Evolutionary conservation across 1,140 invertebrate species (phyloP).

Genomic region (Hyphantria cunea): DNA sequence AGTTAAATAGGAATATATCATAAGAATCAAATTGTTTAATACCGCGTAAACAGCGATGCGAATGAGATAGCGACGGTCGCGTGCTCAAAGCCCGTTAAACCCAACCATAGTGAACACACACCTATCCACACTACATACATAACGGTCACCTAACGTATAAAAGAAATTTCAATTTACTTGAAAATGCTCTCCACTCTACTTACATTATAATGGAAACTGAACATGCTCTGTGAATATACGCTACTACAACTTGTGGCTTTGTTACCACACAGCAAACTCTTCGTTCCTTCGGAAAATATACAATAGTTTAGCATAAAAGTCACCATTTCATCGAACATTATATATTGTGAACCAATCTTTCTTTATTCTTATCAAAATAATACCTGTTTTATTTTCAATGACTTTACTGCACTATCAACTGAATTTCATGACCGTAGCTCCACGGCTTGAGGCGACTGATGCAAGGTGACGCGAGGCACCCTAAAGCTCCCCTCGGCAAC

Average conservation of each 20-base stretch:
- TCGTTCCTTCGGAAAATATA: not conserved
- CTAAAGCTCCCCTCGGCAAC: conserved; percentile 95
- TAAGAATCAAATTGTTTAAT: conserved; percentile 76
- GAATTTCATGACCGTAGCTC: conserved; percentile 84
- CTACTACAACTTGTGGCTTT: conserved; percentile 1
- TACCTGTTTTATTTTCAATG: conserved; percentile 26
- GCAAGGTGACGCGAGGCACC: conserved; percentile 92
- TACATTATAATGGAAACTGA: conserved; percentile 26
- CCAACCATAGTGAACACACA: conserved; percentile 20
- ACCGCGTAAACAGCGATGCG: conserved; percentile 68
- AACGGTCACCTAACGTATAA: conserved; percentile 52
- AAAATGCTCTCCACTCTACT: conserved; percentile 49
- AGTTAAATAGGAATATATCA: conserved; percentile 56
- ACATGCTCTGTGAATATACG: conserved; percentile 13
- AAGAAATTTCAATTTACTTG: conserved; percentile 75
- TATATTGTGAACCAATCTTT: no score
- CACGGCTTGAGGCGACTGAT: conserved; percentile 90
- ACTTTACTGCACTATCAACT: conserved; percentile 37
- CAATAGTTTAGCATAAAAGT: not conserved
- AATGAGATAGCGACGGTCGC: conserved; percentile 64
- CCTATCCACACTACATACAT: conserved; percentile 7
- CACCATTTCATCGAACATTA: not conserved
- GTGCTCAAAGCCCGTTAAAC: conserved; percentile 67
- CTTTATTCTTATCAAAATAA: not conserved
- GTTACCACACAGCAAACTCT: not conserved